These are phyloP conservation scores for Cryptops parisi DNA, from an alignment of 2,888 invertebrate species.

Conservation along the genomic window DNA sequence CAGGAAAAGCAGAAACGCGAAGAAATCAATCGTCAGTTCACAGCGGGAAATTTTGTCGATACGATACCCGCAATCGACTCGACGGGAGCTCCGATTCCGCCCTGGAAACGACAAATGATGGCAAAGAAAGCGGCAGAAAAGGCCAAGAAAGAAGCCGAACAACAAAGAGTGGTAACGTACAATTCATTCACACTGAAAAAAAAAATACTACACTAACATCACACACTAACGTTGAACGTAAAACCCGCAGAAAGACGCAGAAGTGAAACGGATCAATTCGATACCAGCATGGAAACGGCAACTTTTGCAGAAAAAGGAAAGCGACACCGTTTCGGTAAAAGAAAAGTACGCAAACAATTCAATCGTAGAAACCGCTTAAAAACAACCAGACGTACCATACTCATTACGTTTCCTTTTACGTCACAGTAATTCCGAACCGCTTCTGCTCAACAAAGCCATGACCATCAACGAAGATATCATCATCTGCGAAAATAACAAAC, in stretches of 20 bases:
- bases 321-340: constrained; percentile 26
- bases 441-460: background rate
- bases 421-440: background rate
- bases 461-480: background rate
- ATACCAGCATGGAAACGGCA: constrained; percentile 93
- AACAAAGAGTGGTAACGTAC: constrained; percentile 45
- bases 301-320: constrained; percentile 42
- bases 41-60: constrained; percentile 71
- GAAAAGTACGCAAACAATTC: too few species aligned
- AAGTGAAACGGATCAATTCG: constrained; percentile 44
- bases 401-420: too few species aligned
- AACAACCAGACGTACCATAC: too few species aligned
- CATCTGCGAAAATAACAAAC: background rate
- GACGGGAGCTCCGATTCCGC: constrained; percentile 75
- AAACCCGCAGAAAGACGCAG: constrained; percentile 23
- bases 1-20: constrained; percentile 69
- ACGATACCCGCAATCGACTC: constrained; percentile 81
- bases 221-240: too few species aligned
- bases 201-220: background rate
- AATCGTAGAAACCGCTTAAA: too few species aligned
- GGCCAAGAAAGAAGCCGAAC: constrained; percentile 77
- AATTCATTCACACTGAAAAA: background rate
- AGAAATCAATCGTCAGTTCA: constrained; percentile 70
- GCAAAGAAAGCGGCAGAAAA: constrained; percentile 89
- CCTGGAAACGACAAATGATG: constrained; percentile 90